Evolutionary conservation across 2,113 vertebrate species (phyloP).

Genomic region (Triplophysa siluroides): DNA sequence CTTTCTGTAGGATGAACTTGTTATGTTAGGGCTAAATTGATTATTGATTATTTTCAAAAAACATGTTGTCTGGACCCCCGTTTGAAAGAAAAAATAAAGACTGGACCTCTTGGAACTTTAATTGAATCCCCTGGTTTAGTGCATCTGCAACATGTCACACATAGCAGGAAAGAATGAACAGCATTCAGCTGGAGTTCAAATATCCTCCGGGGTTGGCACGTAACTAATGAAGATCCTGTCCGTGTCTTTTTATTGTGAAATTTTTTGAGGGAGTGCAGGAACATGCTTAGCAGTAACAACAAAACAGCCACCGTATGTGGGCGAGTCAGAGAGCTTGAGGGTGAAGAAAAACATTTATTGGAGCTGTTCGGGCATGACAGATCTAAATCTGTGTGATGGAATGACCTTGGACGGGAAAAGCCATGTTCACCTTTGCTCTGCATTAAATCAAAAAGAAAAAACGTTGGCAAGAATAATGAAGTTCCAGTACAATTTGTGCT

Average conservation of each 20-base stretch:
- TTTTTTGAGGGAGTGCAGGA: constrained; percentile 31
- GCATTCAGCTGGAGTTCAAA: neutral
- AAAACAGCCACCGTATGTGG: neutral
- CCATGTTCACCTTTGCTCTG: neutral
- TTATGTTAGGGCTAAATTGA: too few species aligned
- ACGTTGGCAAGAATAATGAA: neutral
- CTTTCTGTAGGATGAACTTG: too few species aligned
- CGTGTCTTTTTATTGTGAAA: constrained; percentile 36
- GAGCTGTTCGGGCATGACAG: constrained; percentile 39
- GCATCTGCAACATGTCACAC: constrained; percentile 33
- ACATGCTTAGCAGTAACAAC: neutral
- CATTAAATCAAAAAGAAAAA: neutral
- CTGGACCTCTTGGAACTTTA: too few species aligned
- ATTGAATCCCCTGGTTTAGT: too few species aligned
- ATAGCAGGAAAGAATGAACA: neutral
- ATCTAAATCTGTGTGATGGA: constrained; percentile 35
- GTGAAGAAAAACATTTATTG: constrained; percentile 35
- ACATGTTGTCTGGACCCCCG: too few species aligned
- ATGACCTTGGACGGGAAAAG: constrained; percentile 47
- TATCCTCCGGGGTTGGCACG: constrained; percentile 1
- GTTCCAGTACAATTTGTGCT: neutral
- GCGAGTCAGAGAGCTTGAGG: constrained; percentile 9
- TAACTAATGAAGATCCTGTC: constrained; percentile 2
- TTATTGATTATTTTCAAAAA: too few species aligned
- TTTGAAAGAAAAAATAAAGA: too few species aligned